A percentile compares a stretch with the other conserved stretches of the same genome.
These are phyloP conservation scores for Pseudotriccus pelzelni DNA, from an alignment of 2,797 vertebrate species.

Conservation along the genomic window DNA sequence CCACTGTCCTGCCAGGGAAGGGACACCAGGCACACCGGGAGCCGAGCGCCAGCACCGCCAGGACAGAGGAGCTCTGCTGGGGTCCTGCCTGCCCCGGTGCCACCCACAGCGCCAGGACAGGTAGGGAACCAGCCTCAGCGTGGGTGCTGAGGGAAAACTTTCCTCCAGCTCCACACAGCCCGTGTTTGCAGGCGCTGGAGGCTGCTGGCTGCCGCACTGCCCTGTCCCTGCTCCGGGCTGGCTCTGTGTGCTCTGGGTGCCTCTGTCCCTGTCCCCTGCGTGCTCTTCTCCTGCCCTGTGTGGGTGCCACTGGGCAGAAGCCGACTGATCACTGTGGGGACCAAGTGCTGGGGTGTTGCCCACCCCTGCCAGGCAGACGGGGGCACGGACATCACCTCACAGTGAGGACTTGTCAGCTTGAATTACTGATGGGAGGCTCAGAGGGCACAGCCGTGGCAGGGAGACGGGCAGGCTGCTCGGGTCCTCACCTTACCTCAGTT, in stretches of 20 bases:
- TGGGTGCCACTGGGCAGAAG: fast-evolving
- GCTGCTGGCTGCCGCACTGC: background rate
- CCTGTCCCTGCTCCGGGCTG: fast-evolving
- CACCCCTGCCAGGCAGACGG: fast-evolving
- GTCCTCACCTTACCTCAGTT: background rate
- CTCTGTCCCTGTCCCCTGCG: background rate
- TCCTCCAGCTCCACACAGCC: background rate
- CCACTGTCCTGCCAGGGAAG: conserved; percentile 19
- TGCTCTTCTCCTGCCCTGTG: background rate
- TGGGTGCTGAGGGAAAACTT: background rate
- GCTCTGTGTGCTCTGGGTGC: fast-evolving
- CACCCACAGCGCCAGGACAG: background rate
- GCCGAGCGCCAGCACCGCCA: background rate
- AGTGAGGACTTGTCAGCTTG: background rate
- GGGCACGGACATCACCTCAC: background rate
- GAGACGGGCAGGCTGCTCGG: background rate
- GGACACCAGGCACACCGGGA: background rate
- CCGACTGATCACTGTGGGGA: background rate
- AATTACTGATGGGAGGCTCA: conserved; percentile 39
- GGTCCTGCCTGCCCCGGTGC: background rate
- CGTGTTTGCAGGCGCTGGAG: fast-evolving
- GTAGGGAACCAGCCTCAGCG: background rate
- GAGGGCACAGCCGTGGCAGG: fast-evolving
- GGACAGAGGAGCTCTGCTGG: background rate
- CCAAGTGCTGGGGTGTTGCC: fast-evolving